phyloP scores from a whole-genome alignment of 2,113 vertebrate species.

The Sapayoa aenigma region DNA sequence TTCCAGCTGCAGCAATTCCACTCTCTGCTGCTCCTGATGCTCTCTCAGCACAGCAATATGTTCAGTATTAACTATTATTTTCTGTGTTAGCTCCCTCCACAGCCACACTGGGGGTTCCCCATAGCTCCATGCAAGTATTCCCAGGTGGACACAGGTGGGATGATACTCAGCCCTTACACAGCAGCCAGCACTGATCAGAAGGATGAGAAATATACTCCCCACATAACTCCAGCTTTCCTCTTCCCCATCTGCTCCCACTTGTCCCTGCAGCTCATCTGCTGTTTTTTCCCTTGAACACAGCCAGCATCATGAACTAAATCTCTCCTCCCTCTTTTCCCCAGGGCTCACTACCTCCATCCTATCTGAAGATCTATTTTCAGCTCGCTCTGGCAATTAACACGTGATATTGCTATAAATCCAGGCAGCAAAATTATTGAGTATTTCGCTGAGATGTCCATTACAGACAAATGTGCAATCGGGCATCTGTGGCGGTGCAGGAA shows the following conservation, averaged over 20 bases:
- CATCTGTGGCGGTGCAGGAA: neutral
- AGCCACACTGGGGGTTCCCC: accelerated
- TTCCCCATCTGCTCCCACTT: neutral
- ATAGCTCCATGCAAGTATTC: accelerated
- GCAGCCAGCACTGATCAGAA: neutral
- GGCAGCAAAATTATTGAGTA: neutral
- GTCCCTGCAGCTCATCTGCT: neutral
- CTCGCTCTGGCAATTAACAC: neutral
- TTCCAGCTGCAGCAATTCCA: neutral
- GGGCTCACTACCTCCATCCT: neutral
- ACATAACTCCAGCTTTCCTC: neutral
- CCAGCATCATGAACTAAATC: neutral
- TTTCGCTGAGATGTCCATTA: neutral
- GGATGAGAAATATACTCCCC: neutral
- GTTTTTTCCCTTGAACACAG: neutral
- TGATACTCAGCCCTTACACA: neutral
- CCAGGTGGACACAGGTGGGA: accelerated
- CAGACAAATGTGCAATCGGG: neutral
- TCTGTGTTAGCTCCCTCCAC: neutral
- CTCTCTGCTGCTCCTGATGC: neutral
- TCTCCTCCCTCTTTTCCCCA: neutral
- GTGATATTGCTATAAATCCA: neutral
- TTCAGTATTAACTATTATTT: neutral
- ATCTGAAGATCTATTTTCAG: constrained; percentile 19
- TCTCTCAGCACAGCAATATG: neutral